Percentiles rank a stretch among this genome's conserved stretches.
Conservation (phyloP, 2,888 invertebrate species). For the Chouioia cunea region DNA sequence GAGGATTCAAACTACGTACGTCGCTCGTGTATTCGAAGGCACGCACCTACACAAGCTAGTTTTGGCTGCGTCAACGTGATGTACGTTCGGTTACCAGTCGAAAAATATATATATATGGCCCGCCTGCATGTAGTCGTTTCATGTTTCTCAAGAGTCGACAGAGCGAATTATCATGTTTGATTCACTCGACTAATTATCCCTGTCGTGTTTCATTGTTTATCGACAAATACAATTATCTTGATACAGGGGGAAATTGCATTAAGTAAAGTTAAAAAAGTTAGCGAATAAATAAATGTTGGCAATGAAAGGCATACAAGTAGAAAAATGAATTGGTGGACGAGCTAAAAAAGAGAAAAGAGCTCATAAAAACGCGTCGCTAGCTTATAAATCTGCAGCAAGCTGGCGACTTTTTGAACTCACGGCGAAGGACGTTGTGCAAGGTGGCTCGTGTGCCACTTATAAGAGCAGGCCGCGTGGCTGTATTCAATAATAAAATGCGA, state of each 20-base stretch:
- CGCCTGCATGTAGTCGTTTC: too few species aligned
- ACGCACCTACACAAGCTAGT: conserved; percentile 14
- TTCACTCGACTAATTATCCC: too few species aligned
- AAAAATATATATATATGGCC: background rate
- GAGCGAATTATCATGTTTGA: too few species aligned
- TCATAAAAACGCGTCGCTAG: conserved; percentile 24
- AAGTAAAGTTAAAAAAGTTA: too few species aligned
- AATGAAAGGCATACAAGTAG: background rate
- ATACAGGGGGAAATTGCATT: too few species aligned
- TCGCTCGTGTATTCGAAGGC: conserved; percentile 1
- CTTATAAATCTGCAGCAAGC: conserved; percentile 31
- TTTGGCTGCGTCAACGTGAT: conserved; percentile 8
- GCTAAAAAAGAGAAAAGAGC: conserved; percentile 18
- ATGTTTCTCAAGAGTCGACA: too few species aligned
- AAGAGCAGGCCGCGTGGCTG: too few species aligned
- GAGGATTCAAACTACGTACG: conserved; percentile 14
- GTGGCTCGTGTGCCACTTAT: background rate
- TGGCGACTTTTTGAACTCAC: conserved; percentile 34
- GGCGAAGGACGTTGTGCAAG: conserved; percentile 13
- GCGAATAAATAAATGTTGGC: background rate
- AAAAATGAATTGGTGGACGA: background rate
- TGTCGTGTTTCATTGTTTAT: too few species aligned
- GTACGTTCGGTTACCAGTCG: background rate
- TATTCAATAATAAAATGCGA: background rate
- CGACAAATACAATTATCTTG: too few species aligned